Percentiles rank a stretch among this genome's conserved stretches.
Evolutionary conservation across 2,113 vertebrate genomes (phyloP).

Genomic region (Pseudorectes ferrugineus): DNA sequence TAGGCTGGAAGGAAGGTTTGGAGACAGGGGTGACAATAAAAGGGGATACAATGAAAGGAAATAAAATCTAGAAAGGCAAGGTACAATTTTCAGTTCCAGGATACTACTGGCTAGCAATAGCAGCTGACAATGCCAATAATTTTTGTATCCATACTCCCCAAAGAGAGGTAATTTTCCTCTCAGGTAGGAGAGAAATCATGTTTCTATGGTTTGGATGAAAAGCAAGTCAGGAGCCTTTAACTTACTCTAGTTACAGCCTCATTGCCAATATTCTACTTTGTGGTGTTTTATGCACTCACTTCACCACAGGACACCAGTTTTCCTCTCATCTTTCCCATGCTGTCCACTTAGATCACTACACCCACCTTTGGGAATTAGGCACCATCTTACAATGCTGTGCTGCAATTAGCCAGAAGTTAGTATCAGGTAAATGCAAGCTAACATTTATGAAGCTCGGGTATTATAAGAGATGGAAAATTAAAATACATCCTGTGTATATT

Average conservation of each 20-base stretch:
- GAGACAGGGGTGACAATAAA: accelerated
- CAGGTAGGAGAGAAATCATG: neutral
- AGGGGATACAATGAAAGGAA: neutral
- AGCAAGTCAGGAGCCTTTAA: neutral
- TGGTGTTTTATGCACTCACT: neutral
- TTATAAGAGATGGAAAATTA: neutral
- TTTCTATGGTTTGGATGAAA: neutral
- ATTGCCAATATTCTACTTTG: neutral
- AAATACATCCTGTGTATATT: neutral
- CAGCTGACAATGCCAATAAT: neutral
- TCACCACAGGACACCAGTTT: neutral
- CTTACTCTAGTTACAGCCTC: neutral
- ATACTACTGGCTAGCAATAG: neutral
- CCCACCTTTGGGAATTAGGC: neutral
- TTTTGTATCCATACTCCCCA: neutral
- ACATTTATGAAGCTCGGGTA: neutral
- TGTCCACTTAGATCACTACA: neutral
- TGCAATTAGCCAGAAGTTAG: neutral
- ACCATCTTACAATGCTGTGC: neutral
- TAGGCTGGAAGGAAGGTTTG: neutral
- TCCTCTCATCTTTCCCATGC: neutral
- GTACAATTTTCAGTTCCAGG: neutral
- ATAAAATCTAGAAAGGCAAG: neutral
- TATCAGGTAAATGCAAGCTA: neutral
- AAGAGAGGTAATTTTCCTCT: neutral